Base-by-base conservation (phyloP, 2,113 vertebrate genomes). In the Brachypodius melanocephalos region DNA sequence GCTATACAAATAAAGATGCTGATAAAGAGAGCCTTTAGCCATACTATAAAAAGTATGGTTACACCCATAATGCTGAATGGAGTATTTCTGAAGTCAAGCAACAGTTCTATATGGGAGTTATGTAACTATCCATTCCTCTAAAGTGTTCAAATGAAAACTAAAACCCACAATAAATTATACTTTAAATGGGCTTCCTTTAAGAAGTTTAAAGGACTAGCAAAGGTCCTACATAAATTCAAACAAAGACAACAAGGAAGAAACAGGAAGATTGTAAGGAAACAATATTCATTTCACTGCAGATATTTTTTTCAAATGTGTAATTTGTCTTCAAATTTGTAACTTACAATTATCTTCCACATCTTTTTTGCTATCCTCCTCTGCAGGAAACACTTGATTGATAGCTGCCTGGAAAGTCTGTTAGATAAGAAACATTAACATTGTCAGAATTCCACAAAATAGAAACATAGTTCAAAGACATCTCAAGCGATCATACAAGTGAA, bases 281-380 rank as follows among this genome's bases (percentile, higher is more conserved):
- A 65, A 88, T 69, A 62, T 61, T 83, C 22, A 85, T 36, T 79
- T 77, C 76, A 74, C 24, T 24, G 43, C 7, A 62, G 14, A 6
- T 42, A 2, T n/a, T 54, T 76, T 91, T 67, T 67, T 45, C 14
- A 83, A 85, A 83, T 38, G 32, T 2, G 16, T 62, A 29, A 49
- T 83, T 72, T 72, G 54, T 69, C 77, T 91, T 85, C 54, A 48
- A 86, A 78, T 48, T n/a, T 34, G 10, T 90, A 96, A 98, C 99
- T 98, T 92, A 99, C 99, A 99, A 85, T 99, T 99, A 95, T 99
- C 99, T 97, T 99, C 99, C 82, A 99, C 99, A 89, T 99, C 98
- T 85, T 99, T 99, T 97, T 98, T 98, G 92, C 98, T 98, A 51
- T 99, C 99, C 31, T 99, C 99, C 97, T 99, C 99, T 4, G 99